Base-by-base conservation (phyloP, 1,140 invertebrate species). In the Campodea augens region DNA sequence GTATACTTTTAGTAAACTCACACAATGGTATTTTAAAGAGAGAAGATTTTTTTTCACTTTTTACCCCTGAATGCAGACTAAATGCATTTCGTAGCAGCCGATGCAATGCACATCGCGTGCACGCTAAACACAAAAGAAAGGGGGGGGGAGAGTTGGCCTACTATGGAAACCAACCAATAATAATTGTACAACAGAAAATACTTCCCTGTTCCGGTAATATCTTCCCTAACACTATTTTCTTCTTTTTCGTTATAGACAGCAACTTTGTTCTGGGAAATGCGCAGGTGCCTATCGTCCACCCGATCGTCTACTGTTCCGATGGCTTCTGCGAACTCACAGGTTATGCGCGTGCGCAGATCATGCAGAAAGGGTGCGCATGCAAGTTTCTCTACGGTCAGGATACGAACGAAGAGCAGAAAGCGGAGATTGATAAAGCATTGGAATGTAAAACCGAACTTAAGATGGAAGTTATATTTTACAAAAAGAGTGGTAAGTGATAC, bases 231-330 rank as follows among this genome's bases (percentile, higher is more conserved):
- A n/a, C 13, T 19, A n/a, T 25, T 39, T 50, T 48, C 45, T 50
- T 50, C 55, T 61, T 55, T 59, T 58, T 57, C 56, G 60, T 76
- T 70, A 19, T 80, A 96, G 91, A 96, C 65, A 93, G 88, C 69
- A 96, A 95, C 71, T 96, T 96, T 68, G 90, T 96, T 55, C 70
- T 96, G 61, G 91, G 90, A 53, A 95, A 95, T 72, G 90, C 91
- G 47, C 88, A 93, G 67, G 89, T 92, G 49, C 76, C 80, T 49
- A 48, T 54, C 47, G 60, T 77, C 22, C 88, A 87, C 69, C 90
- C 91, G 50, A 93, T 96, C 65, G 91, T 96, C 48, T 96, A 96
- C 67, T 96, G 91, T 67, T 92, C 88, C 3, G 90, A 96, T 74
- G 91, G 90, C 41, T 96, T 96, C 70, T 92, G 88, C 62, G 90